phyloP scores from a whole-genome alignment of 2,888 invertebrate species.

The Cerceris ruficornis region DNA sequence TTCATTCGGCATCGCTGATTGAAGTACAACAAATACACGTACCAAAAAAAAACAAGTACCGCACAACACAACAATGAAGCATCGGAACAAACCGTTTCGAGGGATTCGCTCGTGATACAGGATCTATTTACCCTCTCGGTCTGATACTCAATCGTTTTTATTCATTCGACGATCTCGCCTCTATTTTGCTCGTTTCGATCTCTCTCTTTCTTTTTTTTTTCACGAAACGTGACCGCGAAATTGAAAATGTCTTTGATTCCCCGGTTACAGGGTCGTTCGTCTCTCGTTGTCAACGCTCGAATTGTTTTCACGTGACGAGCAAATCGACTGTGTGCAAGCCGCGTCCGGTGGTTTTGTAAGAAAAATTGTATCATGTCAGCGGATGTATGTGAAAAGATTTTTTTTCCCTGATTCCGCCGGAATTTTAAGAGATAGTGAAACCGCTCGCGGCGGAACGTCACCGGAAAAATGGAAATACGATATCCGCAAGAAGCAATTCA shows the following conservation, averaged over 20 bases:
- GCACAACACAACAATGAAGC: no score
- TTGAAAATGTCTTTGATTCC: background rate
- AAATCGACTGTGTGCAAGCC: background rate
- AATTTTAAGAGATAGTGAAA: constrained; percentile 35
- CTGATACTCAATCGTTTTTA: no score
- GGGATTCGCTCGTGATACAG: no score
- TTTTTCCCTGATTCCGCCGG: constrained; percentile 21
- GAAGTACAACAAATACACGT: no score
- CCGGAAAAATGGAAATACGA: constrained; percentile 42
- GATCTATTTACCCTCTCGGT: no score
- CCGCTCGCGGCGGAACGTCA: constrained; percentile 26
- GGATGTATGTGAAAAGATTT: constrained; percentile 5
- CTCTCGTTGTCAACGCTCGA: background rate
- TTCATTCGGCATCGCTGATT: no score
- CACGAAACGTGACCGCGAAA: background rate
- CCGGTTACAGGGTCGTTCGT: background rate
- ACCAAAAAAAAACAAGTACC: no score
- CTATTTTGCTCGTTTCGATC: constrained; percentile 1
- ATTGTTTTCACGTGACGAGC: background rate
- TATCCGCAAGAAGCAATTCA: constrained; percentile 9
- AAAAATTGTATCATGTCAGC: constrained; percentile 20
- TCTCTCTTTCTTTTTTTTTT: background rate
- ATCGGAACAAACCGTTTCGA: no score
- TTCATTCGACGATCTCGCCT: background rate
- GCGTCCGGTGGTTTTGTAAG: constrained; percentile 14